A percentile compares a stretch with the other conserved stretches of the same genome.
Evolutionary conservation across 2,113 vertebrate genomes (phyloP).

Genomic region (Numenius arquata): DNA sequence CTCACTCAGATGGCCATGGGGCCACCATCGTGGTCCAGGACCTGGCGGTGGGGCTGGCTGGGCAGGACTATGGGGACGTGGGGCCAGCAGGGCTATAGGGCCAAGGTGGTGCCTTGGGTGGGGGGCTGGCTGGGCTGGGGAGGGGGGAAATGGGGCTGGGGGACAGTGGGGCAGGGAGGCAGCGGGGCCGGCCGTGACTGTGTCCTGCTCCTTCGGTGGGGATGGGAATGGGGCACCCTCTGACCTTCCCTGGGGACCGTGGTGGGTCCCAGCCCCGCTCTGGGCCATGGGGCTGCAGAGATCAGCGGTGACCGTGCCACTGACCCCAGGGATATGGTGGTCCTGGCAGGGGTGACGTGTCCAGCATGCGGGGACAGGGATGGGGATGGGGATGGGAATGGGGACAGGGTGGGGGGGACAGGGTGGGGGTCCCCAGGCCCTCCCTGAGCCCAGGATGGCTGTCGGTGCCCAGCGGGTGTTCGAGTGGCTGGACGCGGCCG

Average conservation of each 20-base stretch:
- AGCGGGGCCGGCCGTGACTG: too few relatives aligned
- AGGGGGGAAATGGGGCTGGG: not conserved
- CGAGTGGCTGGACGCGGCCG: conserved; percentile 82
- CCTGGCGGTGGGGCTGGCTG: not conserved
- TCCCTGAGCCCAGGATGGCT: not conserved
- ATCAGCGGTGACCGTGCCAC: not conserved
- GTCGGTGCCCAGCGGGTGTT: conserved; percentile 72
- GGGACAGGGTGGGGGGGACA: not conserved
- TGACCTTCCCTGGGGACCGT: not conserved
- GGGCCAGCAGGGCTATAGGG: not conserved
- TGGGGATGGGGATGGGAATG: not conserved
- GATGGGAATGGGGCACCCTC: not conserved
- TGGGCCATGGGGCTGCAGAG: not conserved
- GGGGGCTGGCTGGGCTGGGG: not conserved
- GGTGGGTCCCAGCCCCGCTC: not conserved
- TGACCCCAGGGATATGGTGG: not conserved
- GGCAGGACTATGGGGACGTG: not conserved
- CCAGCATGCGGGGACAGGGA: not conserved
- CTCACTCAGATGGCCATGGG: rapidly evolving
- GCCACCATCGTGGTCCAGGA: not conserved
- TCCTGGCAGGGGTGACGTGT: not conserved
- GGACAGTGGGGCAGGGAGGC: too few relatives aligned
- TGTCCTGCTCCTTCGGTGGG: not conserved
- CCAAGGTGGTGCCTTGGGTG: not conserved
- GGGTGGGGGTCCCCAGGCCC: not conserved